A percentile compares a stretch with the other conserved stretches of the same genome.
Conservation (phyloP, 2,888 invertebrate genomes). For the Eutolmus rufibarbis region DNA sequence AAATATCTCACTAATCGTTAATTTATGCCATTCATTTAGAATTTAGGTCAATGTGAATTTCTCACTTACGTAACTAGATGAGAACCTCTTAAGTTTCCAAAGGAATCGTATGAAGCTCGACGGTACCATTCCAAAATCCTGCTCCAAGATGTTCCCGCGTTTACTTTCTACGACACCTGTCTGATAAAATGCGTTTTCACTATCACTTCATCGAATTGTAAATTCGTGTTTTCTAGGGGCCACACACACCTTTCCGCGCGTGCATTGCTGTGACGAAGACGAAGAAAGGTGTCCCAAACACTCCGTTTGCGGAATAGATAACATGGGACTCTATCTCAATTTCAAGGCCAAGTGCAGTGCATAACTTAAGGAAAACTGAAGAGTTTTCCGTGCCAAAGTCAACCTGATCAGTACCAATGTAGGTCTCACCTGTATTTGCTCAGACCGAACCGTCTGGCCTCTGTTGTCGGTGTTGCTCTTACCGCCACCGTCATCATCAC, state of each 20-base stretch:
- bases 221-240: background rate
- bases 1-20: constrained; percentile 41
- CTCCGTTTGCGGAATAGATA: background rate
- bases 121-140: background rate
- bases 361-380: background rate
- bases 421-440: constrained; percentile 4
- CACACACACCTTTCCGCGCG: background rate
- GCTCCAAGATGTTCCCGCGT: background rate
- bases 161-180: background rate
- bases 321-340: background rate
- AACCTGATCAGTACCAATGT: background rate
- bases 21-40: constrained; percentile 45
- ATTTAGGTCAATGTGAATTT: constrained; percentile 44
- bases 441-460: background rate
- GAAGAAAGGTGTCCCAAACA: background rate
- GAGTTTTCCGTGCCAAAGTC: constrained; percentile 1
- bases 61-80: background rate
- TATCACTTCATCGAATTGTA: background rate
- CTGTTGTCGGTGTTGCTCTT: background rate
- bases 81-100: background rate
- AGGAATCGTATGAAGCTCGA: background rate
- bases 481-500: background rate
- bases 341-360: constrained; percentile 16
- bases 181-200: background rate
- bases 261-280: background rate